Percentiles rank a stretch among this genome's conserved stretches.
These are phyloP conservation scores for Pachypsylla venusta DNA, from an alignment of 1,140 invertebrate genomes.

Conservation along the genomic window DNA sequence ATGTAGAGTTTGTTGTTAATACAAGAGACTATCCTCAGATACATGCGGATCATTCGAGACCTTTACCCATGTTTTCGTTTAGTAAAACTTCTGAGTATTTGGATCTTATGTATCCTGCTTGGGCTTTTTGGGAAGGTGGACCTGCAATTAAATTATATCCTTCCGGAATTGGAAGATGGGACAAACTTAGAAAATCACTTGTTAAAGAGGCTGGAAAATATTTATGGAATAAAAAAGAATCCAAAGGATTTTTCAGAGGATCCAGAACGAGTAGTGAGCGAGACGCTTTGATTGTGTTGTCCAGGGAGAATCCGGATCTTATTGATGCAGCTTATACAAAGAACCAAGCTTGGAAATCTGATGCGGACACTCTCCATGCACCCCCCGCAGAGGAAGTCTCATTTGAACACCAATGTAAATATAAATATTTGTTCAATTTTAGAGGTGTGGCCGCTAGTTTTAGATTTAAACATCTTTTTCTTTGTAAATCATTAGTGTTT, in stretches of 20 bases:
- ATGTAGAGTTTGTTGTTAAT: constrained; percentile 82
- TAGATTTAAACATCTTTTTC: constrained; percentile 87
- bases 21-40: constrained; percentile 86
- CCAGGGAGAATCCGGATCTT: constrained; percentile 56
- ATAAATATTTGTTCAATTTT: constrained; percentile 93
- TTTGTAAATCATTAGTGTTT: constrained; percentile 88
- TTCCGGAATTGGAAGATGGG: constrained; percentile 84
- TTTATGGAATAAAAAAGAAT: constrained; percentile 64
- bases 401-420: constrained; percentile 83
- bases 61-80: constrained; percentile 79
- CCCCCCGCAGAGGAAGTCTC: constrained; percentile 72
- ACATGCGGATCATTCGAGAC: constrained; percentile 39
- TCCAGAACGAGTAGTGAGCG: constrained; percentile 82
- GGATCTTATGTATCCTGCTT: constrained; percentile 93
- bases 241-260: constrained; percentile 76
- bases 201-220: constrained; percentile 45
- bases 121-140: constrained; percentile 96
- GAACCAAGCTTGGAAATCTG: constrained; percentile 96
- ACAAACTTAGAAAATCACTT: constrained; percentile 57
- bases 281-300: constrained; percentile 76
- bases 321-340: constrained; percentile 91
- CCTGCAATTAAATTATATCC: constrained; percentile 89
- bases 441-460: constrained; percentile 94
- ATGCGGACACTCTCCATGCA: constrained; percentile 71
- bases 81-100: constrained; percentile 76